These are phyloP conservation scores for Euphydryas editha DNA, from an alignment of 2,888 invertebrate species.

Conservation along the genomic window DNA sequence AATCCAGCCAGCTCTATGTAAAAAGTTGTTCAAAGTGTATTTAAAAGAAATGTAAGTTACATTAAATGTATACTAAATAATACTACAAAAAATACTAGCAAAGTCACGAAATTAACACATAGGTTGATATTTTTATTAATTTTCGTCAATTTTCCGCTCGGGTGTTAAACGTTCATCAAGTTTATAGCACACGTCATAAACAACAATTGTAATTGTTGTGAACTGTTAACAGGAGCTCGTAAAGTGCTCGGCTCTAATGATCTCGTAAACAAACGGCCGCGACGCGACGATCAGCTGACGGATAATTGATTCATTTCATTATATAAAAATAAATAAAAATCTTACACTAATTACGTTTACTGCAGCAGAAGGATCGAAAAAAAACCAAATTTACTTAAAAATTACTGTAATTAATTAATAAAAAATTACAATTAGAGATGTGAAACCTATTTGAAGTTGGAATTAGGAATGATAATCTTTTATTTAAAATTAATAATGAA, in stretches of 20 bases:
- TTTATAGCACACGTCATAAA: conserved; percentile 42
- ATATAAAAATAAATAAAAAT: not conserved
- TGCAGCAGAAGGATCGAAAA: too few species aligned
- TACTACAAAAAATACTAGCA: not conserved
- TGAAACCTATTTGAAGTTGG: too few species aligned
- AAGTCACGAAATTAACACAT: not conserved
- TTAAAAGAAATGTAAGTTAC: too few species aligned
- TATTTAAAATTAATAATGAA: too few species aligned
- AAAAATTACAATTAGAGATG: too few species aligned
- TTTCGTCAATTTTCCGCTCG: conserved; percentile 16
- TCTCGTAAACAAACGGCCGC: conserved; percentile 26
- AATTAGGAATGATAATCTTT: too few species aligned
- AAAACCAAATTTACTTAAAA: too few species aligned
- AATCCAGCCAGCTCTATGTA: too few species aligned
- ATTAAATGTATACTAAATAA: not conserved
- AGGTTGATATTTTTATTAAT: conserved; percentile 9
- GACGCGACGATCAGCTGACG: not conserved
- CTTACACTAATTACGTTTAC: too few species aligned
- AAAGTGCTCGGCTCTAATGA: conserved; percentile 26
- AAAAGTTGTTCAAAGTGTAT: too few species aligned
- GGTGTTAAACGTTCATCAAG: conserved; percentile 21
- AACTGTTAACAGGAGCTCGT: conserved; percentile 45
- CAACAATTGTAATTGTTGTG: conserved; percentile 44
- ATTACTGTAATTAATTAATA: too few species aligned
- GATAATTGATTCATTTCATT: not conserved